Conservation (phyloP, 2,888 invertebrate genomes). For the Spatulosminthurus flaviceps region DNA sequence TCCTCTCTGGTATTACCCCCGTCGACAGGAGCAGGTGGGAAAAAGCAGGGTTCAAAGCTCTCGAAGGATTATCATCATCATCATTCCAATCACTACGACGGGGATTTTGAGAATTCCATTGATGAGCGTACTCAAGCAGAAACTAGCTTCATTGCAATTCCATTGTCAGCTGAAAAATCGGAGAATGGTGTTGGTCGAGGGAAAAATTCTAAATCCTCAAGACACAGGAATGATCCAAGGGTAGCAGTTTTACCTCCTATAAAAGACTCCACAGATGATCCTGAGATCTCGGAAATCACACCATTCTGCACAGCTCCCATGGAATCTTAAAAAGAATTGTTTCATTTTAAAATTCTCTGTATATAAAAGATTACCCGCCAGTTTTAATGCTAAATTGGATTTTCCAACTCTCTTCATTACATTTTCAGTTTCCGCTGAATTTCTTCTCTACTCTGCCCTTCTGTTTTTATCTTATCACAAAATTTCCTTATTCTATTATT, state of each 20-base stretch:
- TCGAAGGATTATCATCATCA: constrained; percentile 6
- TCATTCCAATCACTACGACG: constrained; percentile 51
- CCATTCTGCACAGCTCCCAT: constrained; percentile 51
- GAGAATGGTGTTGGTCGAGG: not conserved
- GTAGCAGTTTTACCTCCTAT: constrained; percentile 32
- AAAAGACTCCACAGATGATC: constrained; percentile 48
- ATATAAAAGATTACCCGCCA: not conserved
- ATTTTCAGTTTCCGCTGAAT: too few relatives aligned
- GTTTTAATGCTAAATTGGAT: not conserved
- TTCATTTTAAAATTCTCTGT: not conserved
- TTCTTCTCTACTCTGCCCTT: too few relatives aligned
- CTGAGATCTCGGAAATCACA: constrained; percentile 55
- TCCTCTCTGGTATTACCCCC: too few relatives aligned
- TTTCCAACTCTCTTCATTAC: too few relatives aligned
- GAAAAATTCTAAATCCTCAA: not conserved
- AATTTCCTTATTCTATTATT: too few relatives aligned
- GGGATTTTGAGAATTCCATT: constrained; percentile 28
- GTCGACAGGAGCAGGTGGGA: not conserved
- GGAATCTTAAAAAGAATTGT: not conserved
- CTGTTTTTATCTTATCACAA: too few relatives aligned
- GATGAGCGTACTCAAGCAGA: constrained; percentile 49
- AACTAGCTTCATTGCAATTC: constrained; percentile 57
- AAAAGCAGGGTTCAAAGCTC: not conserved
- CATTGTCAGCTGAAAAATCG: not conserved
- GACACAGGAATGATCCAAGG: constrained; percentile 8